A percentile compares a stretch with the other conserved stretches of the same genome.
These are phyloP conservation scores for Dynastes grantii DNA, from an alignment of 2,888 invertebrate genomes.

Conservation along the genomic window DNA sequence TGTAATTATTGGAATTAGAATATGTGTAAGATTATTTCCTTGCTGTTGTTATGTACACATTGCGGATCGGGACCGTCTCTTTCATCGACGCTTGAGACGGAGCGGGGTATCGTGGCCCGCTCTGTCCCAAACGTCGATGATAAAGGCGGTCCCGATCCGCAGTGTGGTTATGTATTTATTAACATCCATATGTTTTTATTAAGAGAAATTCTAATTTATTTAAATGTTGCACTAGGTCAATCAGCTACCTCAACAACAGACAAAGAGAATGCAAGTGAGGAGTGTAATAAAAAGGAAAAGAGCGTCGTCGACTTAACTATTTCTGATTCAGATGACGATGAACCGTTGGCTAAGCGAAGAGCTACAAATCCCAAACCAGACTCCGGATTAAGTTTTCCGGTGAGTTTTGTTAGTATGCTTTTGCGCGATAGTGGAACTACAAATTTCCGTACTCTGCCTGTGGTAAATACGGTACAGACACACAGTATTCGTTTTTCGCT, in stretches of 20 bases:
- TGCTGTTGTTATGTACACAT: no score
- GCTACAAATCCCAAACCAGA: conserved; percentile 71
- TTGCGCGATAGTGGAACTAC: conserved; percentile 2
- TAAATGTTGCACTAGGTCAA: conserved; percentile 60
- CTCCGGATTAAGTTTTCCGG: conserved; percentile 69
- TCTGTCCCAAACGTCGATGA: no score
- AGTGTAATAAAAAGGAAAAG: conserved; percentile 68
- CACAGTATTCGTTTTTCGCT: conserved; percentile 20
- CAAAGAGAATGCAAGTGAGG: conserved; percentile 54
- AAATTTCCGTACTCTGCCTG: conserved; percentile 2
- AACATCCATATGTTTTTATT: no score
- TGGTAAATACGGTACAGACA: conserved; percentile 6
- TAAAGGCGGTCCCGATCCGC: no score
- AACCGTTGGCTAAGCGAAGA: conserved; percentile 76
- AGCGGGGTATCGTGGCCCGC: no score
- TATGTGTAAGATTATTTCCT: no score
- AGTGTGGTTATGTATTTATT: no score
- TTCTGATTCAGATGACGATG: conserved; percentile 83
- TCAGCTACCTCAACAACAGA: conserved; percentile 61
- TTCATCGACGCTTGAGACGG: no score
- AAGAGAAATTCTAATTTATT: conserved; percentile 25
- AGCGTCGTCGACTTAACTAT: conserved; percentile 79
- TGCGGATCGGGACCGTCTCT: no score
- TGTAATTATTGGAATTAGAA: no score
- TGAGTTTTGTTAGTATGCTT: conserved; percentile 58